Evolutionary conservation across 2,797 vertebrate species (phyloP), one percentile per base, ranked within the genome.

Genomic region (Gambelia wislizenii): DNA sequence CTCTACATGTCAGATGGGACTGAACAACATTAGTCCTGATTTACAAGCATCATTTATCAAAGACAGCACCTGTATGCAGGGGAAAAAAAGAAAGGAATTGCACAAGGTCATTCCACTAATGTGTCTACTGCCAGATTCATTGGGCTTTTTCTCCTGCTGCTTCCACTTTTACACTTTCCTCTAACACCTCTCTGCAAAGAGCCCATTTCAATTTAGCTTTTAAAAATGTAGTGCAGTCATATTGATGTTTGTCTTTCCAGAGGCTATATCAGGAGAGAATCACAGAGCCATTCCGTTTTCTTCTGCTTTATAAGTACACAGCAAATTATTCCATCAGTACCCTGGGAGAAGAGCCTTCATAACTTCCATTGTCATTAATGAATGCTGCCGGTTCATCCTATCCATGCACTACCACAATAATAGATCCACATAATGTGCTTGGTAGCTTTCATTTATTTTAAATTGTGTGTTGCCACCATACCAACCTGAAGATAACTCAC

Each of bases 31-130:
- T 94, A 88, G 59, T 47, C 1, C 0, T 59, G 91, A 95, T 94
- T 95, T 96, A 90, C 75, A 94, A 91, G 84, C 80, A 72, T 42
- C 67, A 67, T 95, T 95, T 92, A 94, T 96, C 94, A 94, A 89
- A 93, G 67, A 81, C 6, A 54, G 80, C 56, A 95, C 86, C 49
- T 84, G 80, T 90, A 75, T 92, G 39, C 67, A 92, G 77, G 25
- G n/a, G 22, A 83, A 84, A 87, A 78, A 87, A 78, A 91, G 39
- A 47, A 92, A 78, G 86, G 88, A 89, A 89, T 82, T 89, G 92
- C 2, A 70, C 74, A 89, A 92, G 87, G 74, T 93, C 6, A 91
- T 95, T 93, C 75, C 90, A 87, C 89, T 84, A 90, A 52, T 81
- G 83, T 0, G 44, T 86, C 69, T 81, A 0, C 27, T 87, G n/a